These are phyloP conservation scores for Petrocephalus zakoni DNA, from an alignment of 2,113 vertebrate species.

Conservation along the genomic window DNA sequence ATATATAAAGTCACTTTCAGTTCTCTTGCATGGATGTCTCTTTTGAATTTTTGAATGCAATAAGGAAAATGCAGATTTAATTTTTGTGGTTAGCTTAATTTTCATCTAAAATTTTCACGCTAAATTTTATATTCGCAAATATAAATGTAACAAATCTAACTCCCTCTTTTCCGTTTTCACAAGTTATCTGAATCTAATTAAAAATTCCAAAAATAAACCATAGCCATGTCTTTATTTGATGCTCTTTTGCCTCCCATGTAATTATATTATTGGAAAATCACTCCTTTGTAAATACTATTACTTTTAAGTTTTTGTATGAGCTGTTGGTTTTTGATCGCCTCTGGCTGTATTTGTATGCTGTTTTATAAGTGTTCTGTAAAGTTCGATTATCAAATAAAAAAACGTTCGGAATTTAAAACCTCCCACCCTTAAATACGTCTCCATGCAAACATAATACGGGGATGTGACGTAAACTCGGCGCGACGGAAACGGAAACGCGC, in stretches of 20 bases:
- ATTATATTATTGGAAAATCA: too few relatives aligned
- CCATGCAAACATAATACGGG: too few relatives aligned
- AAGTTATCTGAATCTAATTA: too few relatives aligned
- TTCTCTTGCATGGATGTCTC: not conserved
- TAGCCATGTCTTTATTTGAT: too few relatives aligned
- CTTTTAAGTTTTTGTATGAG: not conserved
- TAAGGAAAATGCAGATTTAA: not conserved
- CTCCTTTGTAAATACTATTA: not conserved
- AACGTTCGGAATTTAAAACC: not conserved
- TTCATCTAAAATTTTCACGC: not conserved
- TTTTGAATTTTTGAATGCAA: not conserved
- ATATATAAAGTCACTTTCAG: not conserved
- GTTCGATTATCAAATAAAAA: not conserved
- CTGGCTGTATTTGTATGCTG: not conserved
- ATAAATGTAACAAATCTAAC: too few relatives aligned
- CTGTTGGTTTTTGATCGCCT: not conserved
- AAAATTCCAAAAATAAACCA: too few relatives aligned
- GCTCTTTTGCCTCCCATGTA: too few relatives aligned
- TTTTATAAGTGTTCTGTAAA: not conserved
- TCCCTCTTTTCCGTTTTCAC: too few relatives aligned
- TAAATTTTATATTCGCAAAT: too few relatives aligned
- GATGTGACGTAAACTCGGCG: not conserved
- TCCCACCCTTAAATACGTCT: not conserved
- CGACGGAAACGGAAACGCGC: not conserved
- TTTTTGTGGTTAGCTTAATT: not conserved